phyloP scores from a whole-genome alignment of 2,888 invertebrate species.

The Chloroclystis v-ata region DNA sequence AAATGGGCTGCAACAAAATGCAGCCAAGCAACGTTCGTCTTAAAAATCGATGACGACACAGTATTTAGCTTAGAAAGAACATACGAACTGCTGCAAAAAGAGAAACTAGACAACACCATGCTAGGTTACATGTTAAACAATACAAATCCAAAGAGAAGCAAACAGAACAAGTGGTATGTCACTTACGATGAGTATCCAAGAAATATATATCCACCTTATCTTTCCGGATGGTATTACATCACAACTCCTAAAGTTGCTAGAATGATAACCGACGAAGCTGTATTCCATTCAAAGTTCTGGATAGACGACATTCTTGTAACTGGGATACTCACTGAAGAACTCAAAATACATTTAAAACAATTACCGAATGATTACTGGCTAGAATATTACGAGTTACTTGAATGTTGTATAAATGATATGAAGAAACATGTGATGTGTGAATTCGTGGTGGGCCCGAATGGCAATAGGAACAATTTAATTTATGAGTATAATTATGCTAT shows the following conservation, averaged over 20 bases:
- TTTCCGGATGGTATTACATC: slow-evolving; percentile 91
- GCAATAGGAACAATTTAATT: slow-evolving; percentile 84
- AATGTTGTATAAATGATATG: slow-evolving; percentile 84
- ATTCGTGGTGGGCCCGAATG: slow-evolving; percentile 85
- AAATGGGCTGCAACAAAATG: slow-evolving; percentile 85
- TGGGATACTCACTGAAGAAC: slow-evolving; percentile 82
- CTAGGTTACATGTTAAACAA: slow-evolving; percentile 83
- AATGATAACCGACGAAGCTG: slow-evolving; percentile 75
- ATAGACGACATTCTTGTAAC: slow-evolving; percentile 94
- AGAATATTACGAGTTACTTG: slow-evolving; percentile 83
- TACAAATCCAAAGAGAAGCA: slow-evolving; percentile 81
- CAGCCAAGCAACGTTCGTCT: slow-evolving; percentile 77
- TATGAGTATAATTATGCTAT: slow-evolving; percentile 81
- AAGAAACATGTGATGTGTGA: slow-evolving; percentile 80
- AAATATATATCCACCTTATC: slow-evolving; percentile 83
- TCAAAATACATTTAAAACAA: slow-evolving; percentile 77
- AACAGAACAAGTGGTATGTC: slow-evolving; percentile 89
- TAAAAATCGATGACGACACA: slow-evolving; percentile 91
- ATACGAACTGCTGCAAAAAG: slow-evolving; percentile 37
- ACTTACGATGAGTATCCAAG: slow-evolving; percentile 80
- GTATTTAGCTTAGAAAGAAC: slow-evolving; percentile 82
- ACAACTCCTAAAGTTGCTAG: slow-evolving; percentile 82
- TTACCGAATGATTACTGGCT: slow-evolving; percentile 81
- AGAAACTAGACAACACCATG: slow-evolving; percentile 47
- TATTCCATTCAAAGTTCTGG: slow-evolving; percentile 87